phyloP scores from a whole-genome alignment of 1,140 invertebrate species.

The Drosophila nannoptera region DNA sequence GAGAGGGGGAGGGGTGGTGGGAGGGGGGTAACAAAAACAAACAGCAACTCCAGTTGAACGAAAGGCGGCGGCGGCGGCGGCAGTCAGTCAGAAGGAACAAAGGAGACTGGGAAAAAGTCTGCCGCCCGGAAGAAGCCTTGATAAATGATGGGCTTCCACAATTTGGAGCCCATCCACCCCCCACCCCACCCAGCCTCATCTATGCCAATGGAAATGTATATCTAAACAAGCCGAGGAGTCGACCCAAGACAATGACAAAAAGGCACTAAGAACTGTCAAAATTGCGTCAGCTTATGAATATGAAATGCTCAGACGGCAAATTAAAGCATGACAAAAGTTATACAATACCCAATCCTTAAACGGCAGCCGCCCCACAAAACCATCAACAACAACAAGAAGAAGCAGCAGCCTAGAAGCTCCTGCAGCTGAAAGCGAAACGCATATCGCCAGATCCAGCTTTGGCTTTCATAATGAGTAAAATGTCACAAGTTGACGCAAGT shows the following conservation, averaged over 20 bases:
- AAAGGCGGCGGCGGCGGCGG: constrained; percentile 11
- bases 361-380: too few relatives aligned
- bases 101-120: constrained; percentile 40
- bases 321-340: constrained; percentile 59
- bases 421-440: constrained; percentile 23
- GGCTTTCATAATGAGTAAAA: constrained; percentile 70
- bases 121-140: constrained; percentile 63
- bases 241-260: constrained; percentile 32
- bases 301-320: constrained; percentile 51
- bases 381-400: too few relatives aligned
- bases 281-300: constrained; percentile 76
- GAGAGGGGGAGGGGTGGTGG: not conserved
- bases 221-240: constrained; percentile 60
- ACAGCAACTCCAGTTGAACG: constrained; percentile 15
- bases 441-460: constrained; percentile 19
- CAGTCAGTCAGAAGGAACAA: constrained; percentile 35
- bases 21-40: not conserved
- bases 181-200: constrained; percentile 7
- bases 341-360: constrained; percentile 26
- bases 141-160: constrained; percentile 62
- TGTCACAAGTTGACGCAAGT: constrained; percentile 77
- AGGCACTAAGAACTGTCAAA: constrained; percentile 70
- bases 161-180: not conserved
- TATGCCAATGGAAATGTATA: constrained; percentile 63
- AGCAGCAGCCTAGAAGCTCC: too few relatives aligned